A percentile compares a stretch with the other conserved stretches of the same genome.
These are phyloP conservation scores for Miltochrista miniata DNA, from an alignment of 2,888 invertebrate genomes.

Conservation along the genomic window DNA sequence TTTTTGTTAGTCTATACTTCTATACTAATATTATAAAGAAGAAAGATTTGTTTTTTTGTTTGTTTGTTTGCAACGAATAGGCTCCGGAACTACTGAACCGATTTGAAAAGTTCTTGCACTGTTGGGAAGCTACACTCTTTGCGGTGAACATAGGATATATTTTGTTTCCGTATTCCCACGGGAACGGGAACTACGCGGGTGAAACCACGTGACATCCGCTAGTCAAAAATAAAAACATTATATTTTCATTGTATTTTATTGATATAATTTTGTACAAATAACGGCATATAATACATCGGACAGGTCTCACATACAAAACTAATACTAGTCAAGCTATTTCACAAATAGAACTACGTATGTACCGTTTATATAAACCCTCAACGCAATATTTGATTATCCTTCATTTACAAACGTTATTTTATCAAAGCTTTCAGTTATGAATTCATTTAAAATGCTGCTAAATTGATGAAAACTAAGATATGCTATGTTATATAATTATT, in stretches of 20 bases:
- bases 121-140: too few relatives aligned
- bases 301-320: slow-evolving; percentile 84
- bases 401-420: slow-evolving; percentile 28
- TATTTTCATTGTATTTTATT: slow-evolving; percentile 69
- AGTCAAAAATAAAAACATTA: too few relatives aligned
- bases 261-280: slow-evolving; percentile 85
- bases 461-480: slow-evolving; percentile 23
- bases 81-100: too few relatives aligned
- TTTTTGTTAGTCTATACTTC: too few relatives aligned
- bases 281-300: slow-evolving; percentile 84
- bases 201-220: too few relatives aligned
- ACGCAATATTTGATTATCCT: slow-evolving; percentile 18
- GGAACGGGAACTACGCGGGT: too few relatives aligned
- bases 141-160: too few relatives aligned
- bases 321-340: slow-evolving; percentile 80
- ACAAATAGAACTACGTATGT: slow-evolving; percentile 64
- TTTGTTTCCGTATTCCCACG: too few relatives aligned
- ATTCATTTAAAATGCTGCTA: slow-evolving; percentile 21
- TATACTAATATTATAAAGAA: too few relatives aligned
- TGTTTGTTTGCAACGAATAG: too few relatives aligned
- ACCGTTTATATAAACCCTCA: slow-evolving; percentile 23
- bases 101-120: too few relatives aligned
- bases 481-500: slow-evolving; percentile 16
- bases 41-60: too few relatives aligned
- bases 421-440: slow-evolving; percentile 19